Base-by-base conservation (phyloP, 2,113 vertebrate genomes). In the Athene cunicularia region DNA sequence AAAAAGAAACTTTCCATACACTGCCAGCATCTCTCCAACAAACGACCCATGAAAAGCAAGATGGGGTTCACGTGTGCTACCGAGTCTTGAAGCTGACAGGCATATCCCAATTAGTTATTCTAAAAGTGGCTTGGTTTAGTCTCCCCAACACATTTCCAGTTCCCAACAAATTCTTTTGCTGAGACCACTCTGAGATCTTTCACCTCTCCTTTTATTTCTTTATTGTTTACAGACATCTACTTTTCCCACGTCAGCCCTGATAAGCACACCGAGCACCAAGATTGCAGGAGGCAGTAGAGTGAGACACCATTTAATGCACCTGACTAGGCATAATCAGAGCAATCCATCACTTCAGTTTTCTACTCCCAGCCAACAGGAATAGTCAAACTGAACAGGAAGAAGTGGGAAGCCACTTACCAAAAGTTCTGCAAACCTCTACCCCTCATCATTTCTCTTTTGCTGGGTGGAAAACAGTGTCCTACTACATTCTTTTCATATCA, bases 271-370 rank as follows among this genome's bases (percentile, higher is more conserved):
- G 3, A 81, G 81, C 10, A 6, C 60, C 11, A 22, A 80, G 88
- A 94, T 89, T 91, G 37, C 10, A 22, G 66, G 67, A 96, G 80
- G 91, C 95, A 94, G 70, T 5, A 72, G 85, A 95, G 66, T 95
- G 93, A 96, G 91, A 80, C 89, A 91, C 70, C 86, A 87, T 89
- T 96, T 96, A 96, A 92, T 93, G 86, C 67, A 94, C 95, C 95
- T 95, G 95, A 96, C 95, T 77, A 58, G 73, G 85, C 87, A 96
- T 93, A 96, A 96, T 90, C 95, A 94, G 96, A 92, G 74, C 50
- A 81, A 97, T 97, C 83, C 90, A 93, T 97, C 95, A 96, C 85
- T 92, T 94, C 62, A 62, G 70, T 49, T 97, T 96, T 90, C 87
- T 73, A 47, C 68, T 88, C 73, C 41, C 56, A 86, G 56, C 8